A percentile compares a stretch with the other conserved stretches of the same genome.
These are phyloP conservation scores for Cotesia glomerata DNA, from an alignment of 1,140 invertebrate species.

Conservation along the genomic window DNA sequence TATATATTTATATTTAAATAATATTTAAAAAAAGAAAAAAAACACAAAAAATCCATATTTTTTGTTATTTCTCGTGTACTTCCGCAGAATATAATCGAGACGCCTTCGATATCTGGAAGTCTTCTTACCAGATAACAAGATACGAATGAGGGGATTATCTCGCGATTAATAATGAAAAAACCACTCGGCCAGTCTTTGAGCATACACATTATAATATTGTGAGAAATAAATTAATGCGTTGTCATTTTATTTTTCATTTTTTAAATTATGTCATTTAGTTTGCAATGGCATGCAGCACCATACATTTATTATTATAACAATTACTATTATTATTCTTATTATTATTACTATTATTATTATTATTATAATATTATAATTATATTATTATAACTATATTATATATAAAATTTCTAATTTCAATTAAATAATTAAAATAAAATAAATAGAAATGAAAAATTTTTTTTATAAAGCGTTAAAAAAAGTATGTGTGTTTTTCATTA, in stretches of 20 bases:
- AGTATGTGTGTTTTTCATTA: constrained; percentile 14
- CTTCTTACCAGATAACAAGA: constrained; percentile 8
- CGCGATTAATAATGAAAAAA: constrained; percentile 3
- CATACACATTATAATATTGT: constrained; percentile 9
- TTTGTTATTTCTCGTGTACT: constrained; percentile 2
- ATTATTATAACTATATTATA: neutral
- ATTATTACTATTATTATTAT: neutral
- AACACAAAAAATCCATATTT: neutral
- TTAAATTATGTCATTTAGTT: constrained; percentile 8
- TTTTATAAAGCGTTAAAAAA: constrained; percentile 10
- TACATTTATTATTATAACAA: constrained; percentile 2
- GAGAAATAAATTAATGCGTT: constrained; percentile 18
- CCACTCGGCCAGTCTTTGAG: constrained; percentile 14
- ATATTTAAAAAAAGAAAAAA: neutral
- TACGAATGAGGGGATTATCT: constrained; percentile 5
- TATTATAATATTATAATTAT: neutral
- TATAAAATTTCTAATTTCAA: neutral
- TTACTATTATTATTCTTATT: neutral
- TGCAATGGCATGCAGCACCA: constrained; percentile 25
- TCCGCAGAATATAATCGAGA: constrained; percentile 10
- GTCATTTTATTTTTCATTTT: constrained; percentile 13
- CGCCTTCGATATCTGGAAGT: constrained; percentile 8
- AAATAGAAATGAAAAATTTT: neutral
- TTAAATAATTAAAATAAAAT: neutral
- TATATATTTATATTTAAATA: neutral